Evolutionary conservation across 2,888 invertebrate genomes (phyloP), one percentile per base, ranked within the genome.

Genomic region (Zaprionus lineosus): DNA sequence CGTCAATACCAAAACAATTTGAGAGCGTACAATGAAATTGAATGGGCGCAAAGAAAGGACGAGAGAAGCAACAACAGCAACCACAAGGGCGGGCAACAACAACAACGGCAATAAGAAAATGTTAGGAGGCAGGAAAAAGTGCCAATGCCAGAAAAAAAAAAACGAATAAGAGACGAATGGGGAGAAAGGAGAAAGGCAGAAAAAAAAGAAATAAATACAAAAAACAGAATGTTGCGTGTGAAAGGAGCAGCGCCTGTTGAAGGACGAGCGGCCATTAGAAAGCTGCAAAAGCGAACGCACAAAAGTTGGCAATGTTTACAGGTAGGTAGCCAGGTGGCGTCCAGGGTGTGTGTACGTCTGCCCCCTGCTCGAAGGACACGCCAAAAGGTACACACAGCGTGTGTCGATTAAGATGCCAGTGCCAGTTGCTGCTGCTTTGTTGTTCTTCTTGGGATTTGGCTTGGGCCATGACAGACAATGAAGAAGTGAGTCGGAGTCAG

Each of bases 1-100:
- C 77, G 59, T 81, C 82, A 83, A 82, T 82, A 82, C 83, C 79
- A 84, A 81, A 81, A 82, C 85, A 81, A 81, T 81, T 81, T 84
- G 70, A 84, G 68, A 81, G 85, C 68, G 59, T 66, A 81, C 85
- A 81, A 84, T 82, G 75, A 84, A 84, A 82, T 78, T 82, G 79
- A 84, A 81, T 82, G 76, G 76, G 62, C 53, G 48, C 63, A 59
- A 56, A 61, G 37, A 53, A 74, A 66, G 55, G 44, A 64, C 56
- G 52, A 41, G 52, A 52, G 41, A 29, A 28, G 47, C 56, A 37
- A 29, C 46, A 67, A 40, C 53, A 52, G 14, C 36, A 52, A 62
- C 43, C 65, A 51, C 11, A 51, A 41, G 8, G 18, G 7, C 14
- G 34, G 14, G 21, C 9, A 29, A 31, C 37, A 26, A 41, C 33